phyloP scores from a whole-genome alignment of 1,140 invertebrate genomes.

The Bombus confusus region DNA sequence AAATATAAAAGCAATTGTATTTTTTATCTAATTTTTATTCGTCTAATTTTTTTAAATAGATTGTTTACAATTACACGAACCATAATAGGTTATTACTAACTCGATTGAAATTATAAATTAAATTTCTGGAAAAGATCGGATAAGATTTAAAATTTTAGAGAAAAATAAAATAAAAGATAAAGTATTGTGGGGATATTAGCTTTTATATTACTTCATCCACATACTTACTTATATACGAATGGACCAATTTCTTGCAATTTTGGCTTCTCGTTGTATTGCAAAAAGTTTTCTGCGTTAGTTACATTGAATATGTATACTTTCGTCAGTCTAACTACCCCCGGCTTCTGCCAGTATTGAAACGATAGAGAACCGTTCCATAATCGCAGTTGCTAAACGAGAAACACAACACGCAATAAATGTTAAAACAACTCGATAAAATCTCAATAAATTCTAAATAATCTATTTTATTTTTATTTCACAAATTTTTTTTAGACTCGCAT shows the following conservation, averaged over 20 bases:
- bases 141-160: too few relatives aligned
- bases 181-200: neutral
- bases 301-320: constrained; percentile 96
- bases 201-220: neutral
- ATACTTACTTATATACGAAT: constrained; percentile 91
- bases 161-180: neutral
- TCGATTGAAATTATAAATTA: too few relatives aligned
- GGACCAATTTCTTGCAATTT: constrained; percentile 91
- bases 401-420: neutral
- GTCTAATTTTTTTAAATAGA: too few relatives aligned
- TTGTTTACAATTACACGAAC: too few relatives aligned
- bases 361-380: constrained; percentile 92
- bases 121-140: too few relatives aligned
- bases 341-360: constrained; percentile 96
- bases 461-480: too few relatives aligned
- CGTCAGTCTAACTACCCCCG: constrained; percentile 93
- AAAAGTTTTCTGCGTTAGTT: constrained; percentile 92
- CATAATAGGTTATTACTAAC: too few relatives aligned
- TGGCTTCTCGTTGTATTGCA: constrained; percentile 90
- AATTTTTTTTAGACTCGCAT: too few relatives aligned
- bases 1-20: too few relatives aligned
- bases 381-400: constrained; percentile 88
- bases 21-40: too few relatives aligned
- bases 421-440: neutral
- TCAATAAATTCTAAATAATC: neutral